A percentile compares a stretch with the other conserved stretches of the same genome.
Conservation (phyloP, 2,888 invertebrate species). For the Sinhomidia bicolor region DNA sequence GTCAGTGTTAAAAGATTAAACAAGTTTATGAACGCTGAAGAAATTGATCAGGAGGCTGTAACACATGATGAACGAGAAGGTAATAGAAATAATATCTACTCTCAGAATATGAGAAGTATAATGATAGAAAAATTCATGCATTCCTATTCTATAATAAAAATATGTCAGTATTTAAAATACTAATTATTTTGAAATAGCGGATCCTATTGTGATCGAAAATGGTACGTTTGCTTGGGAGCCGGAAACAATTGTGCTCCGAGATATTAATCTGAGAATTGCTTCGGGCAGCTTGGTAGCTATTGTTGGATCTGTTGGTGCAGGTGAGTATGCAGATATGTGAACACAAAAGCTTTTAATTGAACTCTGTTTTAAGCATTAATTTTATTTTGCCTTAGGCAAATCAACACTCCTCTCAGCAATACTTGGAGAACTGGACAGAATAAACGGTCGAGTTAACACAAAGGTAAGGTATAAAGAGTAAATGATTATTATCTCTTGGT, state of each 20-base stretch:
- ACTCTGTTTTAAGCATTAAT: neutral
- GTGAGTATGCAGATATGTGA: conserved; percentile 81
- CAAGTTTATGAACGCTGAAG: conserved; percentile 84
- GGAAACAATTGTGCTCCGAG: conserved; percentile 81
- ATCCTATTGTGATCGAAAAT: conserved; percentile 90
- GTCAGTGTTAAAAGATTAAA: conserved; percentile 84
- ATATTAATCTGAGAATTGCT: conserved; percentile 89
- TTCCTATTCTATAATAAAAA: neutral
- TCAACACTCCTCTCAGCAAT: conserved; percentile 84
- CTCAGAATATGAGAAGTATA: neutral
- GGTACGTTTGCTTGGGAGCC: conserved; percentile 94
- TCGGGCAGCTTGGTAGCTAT: conserved; percentile 89
- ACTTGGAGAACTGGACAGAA: conserved; percentile 82
- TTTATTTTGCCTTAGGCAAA: conserved; percentile 85
- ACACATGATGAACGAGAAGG: conserved; percentile 72
- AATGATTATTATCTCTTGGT: no score
- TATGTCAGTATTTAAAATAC: neutral
- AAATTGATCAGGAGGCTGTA: conserved; percentile 83
- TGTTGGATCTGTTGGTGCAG: conserved; percentile 94
- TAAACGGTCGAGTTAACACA: conserved; percentile 80
- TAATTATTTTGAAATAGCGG: neutral
- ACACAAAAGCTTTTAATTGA: neutral
- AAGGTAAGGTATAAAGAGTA: conserved; percentile 60
- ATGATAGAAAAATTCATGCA: no score
- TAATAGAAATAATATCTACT: neutral